These are phyloP conservation scores for Rhopilema esculentum DNA, from an alignment of 30 jellyfish, hydroid and myxozoan species.

Conservation along the genomic window DNA sequence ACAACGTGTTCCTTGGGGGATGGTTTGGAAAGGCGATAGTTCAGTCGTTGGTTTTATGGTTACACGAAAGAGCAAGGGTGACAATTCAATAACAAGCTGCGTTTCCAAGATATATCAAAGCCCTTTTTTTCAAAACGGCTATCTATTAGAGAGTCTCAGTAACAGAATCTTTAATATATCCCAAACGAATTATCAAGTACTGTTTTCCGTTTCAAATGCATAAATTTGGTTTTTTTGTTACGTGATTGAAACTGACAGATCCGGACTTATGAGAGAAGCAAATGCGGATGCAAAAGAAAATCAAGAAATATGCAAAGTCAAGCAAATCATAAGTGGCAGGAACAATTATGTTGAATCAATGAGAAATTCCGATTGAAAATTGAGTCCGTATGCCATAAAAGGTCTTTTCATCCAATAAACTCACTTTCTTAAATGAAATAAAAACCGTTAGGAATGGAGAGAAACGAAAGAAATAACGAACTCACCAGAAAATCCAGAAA, in stretches of 20 bases:
- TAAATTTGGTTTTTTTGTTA: background rate
- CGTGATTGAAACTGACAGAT: background rate
- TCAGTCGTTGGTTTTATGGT: no score
- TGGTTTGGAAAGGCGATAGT: no score
- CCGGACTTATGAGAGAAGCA: background rate
- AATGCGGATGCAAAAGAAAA: background rate
- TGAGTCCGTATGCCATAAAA: background rate
- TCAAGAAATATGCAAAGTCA: background rate
- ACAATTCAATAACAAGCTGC: no score
- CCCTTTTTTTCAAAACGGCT: no score
- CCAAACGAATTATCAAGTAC: background rate
- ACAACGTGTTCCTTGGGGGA: background rate
- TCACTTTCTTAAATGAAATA: no score
- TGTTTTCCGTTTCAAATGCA: background rate
- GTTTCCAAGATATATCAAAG: no score
- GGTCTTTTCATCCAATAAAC: no score
- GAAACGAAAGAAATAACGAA: background rate
- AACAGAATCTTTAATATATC: no score
- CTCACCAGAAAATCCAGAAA: constrained; percentile 52
- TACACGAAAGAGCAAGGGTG: no score
- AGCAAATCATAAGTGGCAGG: background rate
- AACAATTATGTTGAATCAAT: background rate
- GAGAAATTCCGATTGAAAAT: background rate
- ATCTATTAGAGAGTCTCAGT: no score
- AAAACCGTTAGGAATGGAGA: constrained; percentile 7